Evolutionary conservation across 1,140 invertebrate species (phyloP), one percentile per base, ranked within the genome.

Genomic region (Neodiprion pinetum): DNA sequence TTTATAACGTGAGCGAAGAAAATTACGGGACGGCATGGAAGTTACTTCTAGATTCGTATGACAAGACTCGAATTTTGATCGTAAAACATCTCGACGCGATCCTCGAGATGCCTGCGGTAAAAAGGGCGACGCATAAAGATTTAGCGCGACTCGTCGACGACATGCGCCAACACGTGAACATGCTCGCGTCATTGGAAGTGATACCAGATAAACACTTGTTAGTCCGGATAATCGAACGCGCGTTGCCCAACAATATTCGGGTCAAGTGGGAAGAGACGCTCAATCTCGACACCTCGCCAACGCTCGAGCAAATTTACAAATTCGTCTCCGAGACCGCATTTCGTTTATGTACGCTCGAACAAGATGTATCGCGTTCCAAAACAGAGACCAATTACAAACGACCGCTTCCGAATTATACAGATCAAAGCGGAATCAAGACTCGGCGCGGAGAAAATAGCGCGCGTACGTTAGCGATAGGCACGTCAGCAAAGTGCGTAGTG

Each of bases 11-110:
- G 1, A 80, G 76, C 48, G 69, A 53, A 12, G 77, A 77, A 67
- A 81, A 77, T 66, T 81, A 79, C 66, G 17, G 70, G 17, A 70
- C 72, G 3, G 77, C 78, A n/a, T 80, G 79, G 79, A 47, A 73
- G 61, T n/a, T 79, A 0, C 72, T 81, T 14, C 40, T 5, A 7
- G 67, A 72, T 2, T 12, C 74, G 7, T 81, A 80, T 49, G 75
- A 81, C 21, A 65, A 71, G 14, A 75, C 75, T 48, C 72, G 73
- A 5, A 17, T 76, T 28, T 71, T 80, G 4, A 67, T 79, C n/a
- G 21, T 73, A 78, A 74, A 73, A 65, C n/a, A 72, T 74, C 71
- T 77, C 9, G 74, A 75, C 70, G 74, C 76, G 69, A 75, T 77
- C 48, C 71, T 77, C 21, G 72, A 75, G 8, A 12, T 73, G 9